Conservation (phyloP, 2,113 vertebrate genomes). For the Tychaedon coryphoeus region DNA sequence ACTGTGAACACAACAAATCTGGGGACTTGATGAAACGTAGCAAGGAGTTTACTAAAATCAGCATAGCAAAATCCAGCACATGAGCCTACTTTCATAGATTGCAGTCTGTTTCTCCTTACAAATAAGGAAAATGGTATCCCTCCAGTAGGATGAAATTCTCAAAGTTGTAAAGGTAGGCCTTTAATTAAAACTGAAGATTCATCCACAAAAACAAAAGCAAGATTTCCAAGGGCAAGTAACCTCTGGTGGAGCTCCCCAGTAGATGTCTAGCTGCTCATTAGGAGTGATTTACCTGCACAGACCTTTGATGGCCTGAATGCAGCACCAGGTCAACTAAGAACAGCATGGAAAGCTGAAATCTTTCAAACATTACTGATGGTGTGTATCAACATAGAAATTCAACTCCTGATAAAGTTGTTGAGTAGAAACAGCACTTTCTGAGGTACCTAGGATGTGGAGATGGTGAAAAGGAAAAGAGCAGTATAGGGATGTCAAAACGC, state of each 20-base stretch:
- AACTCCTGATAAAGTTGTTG: neutral
- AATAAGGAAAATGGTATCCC: neutral
- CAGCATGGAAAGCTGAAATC: neutral
- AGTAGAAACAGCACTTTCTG: neutral
- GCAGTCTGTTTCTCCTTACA: neutral
- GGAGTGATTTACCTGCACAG: neutral
- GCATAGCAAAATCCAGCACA: neutral
- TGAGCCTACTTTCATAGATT: neutral
- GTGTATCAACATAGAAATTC: neutral
- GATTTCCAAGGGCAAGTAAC: neutral
- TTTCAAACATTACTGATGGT: neutral
- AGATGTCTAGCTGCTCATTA: neutral
- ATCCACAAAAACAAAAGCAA: neutral
- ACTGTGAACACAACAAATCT: neutral
- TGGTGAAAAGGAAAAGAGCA: neutral
- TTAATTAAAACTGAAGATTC: neutral
- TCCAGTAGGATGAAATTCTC: neutral
- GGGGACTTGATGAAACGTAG: neutral
- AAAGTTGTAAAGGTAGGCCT: neutral
- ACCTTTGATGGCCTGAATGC: neutral
- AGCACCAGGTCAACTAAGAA: neutral
- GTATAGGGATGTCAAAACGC: neutral
- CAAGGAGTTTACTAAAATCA: neutral
- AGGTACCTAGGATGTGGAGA: neutral
- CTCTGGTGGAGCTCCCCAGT: neutral